phyloP scores from a whole-genome alignment of 2,888 invertebrate genomes.

The Bhutanitis thaidina region DNA sequence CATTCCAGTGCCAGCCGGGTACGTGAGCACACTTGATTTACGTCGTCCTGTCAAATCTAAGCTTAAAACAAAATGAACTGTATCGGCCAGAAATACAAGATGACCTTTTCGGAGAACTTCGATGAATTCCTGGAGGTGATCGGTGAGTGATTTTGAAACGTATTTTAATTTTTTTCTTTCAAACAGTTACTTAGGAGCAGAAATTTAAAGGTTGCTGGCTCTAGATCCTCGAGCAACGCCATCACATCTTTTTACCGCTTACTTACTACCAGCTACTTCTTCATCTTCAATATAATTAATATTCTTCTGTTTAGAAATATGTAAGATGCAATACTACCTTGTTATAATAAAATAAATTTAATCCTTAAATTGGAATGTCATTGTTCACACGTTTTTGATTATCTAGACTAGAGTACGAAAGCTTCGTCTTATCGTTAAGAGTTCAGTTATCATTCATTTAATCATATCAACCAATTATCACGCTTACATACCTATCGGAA shows the following conservation, averaged over 20 bases:
- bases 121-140: constrained; percentile 94
- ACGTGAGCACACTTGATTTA: constrained; percentile 32
- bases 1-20: constrained; percentile 59
- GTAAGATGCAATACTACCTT: no score
- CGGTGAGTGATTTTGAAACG: constrained; percentile 82
- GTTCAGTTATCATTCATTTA: no score
- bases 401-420: no score
- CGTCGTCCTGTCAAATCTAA: constrained; percentile 25
- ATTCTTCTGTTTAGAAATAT: no score
- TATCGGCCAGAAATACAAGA: constrained; percentile 26
- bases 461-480: no score
- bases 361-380: no score
- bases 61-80: constrained; percentile 56
- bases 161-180: no score
- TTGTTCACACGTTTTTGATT: no score
- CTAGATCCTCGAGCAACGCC: constrained; percentile 27
- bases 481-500: no score
- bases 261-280: constrained; percentile 8
- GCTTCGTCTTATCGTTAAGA: background rate
- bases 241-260: constrained; percentile 20
- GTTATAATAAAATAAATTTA: no score
- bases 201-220: constrained; percentile 53
- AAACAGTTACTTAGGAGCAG: no score
- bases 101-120: constrained; percentile 89
- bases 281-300: no score